Base-by-base conservation (phyloP, 2,797 vertebrate species). In the Anomalospiza imberbis region DNA sequence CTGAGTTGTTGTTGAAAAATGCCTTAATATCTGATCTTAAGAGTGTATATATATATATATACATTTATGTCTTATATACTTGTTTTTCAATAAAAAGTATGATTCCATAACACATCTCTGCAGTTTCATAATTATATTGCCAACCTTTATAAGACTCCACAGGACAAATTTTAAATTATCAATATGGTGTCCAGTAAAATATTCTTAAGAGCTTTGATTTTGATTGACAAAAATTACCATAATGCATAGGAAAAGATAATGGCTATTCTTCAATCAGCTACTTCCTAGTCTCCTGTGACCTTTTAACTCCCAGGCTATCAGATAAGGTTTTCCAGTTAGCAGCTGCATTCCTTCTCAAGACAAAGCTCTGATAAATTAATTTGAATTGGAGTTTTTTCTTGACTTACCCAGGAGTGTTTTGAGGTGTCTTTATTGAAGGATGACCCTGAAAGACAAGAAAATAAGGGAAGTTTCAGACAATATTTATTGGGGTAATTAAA, bases 361-460 rank as follows among this genome's bases (percentile, higher is more conserved):
- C 67, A 76, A 63, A 63, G n/a, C 63, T 73, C 63, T n/a, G 74
- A 91, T 89, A 90, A 94, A 71, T 93, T 82, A 60, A 91, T 88
- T 77, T 67, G 53, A 79, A 80, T 36, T 24, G 40, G 71, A 65
- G 18, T 10, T 80, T 85, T 91, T 85, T 84, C 71, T 76, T 57
- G 18, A 18, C 54, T 73, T 75, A 4, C 66, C 32, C 51, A 42
- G 34, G 58, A 47, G 12, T 45, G 13, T 24, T n/a, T 72, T 68
- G 65, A 58, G 54, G 54, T 48, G 14, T 34, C 74, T 76, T 71
- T 86, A 36, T 14, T 32, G 61, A 74, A 85, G 42, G 42, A 57
- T 38, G 63, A 26, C 66, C 60, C 55, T 4, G 45, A 76, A 61
- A 79, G 77, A 50, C 17, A 19, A 19, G 38, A 67, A 66, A 68